Evolutionary conservation across 2,888 invertebrate species (phyloP).

Genomic region (Eupithecia pulchellata): DNA sequence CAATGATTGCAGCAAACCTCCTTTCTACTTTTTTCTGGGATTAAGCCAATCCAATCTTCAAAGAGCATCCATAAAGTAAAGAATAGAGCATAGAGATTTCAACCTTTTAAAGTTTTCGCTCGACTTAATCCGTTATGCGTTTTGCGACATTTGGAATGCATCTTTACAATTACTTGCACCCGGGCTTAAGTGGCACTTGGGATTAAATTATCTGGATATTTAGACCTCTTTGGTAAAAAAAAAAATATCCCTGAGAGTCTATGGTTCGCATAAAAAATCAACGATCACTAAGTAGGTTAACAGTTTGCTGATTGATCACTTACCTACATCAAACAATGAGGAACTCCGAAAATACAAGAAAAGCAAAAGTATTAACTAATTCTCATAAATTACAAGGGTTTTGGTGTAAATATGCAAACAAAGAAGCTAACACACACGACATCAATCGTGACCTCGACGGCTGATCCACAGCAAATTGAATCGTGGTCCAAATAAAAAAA

Average conservation of each 20-base stretch:
- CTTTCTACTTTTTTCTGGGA: constrained; percentile 64
- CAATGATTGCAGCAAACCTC: constrained; percentile 54
- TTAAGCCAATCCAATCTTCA: constrained; percentile 70
- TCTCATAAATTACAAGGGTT: constrained; percentile 33
- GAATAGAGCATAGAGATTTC: constrained; percentile 35
- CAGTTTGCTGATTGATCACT: constrained; percentile 9
- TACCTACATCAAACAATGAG: constrained; percentile 10
- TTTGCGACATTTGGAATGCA: constrained; percentile 54
- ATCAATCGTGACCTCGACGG: constrained; percentile 68
- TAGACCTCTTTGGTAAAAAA: constrained; percentile 2
- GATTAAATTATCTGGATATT: constrained; percentile 41
- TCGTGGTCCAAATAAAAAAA: constrained; percentile 64
- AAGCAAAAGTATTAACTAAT: constrained; percentile 15
- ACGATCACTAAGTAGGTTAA: neutral
- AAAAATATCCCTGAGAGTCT: constrained; percentile 1
- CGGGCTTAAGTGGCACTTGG: constrained; percentile 54
- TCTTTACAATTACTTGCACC: constrained; percentile 48
- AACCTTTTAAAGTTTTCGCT: constrained; percentile 28
- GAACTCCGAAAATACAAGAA: neutral
- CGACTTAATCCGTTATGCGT: constrained; percentile 55
- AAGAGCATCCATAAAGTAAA: constrained; percentile 26
- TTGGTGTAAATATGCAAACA: constrained; percentile 42
- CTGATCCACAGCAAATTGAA: constrained; percentile 79
- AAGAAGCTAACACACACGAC: constrained; percentile 52
- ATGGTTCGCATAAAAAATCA: neutral